Conservation (phyloP, 1,140 invertebrate species). For the Phocides pigmalion region DNA sequence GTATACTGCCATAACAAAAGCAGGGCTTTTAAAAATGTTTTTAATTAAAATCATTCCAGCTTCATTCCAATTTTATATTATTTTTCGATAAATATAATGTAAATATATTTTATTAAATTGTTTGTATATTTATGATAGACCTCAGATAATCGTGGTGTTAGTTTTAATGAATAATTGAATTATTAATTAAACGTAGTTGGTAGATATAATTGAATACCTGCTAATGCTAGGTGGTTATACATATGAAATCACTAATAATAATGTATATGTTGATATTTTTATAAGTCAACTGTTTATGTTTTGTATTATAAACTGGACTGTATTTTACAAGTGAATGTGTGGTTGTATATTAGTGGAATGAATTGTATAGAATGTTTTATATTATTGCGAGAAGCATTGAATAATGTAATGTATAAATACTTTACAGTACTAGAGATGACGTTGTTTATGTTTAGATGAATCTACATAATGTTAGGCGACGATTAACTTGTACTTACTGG, state of each 20-base stretch:
- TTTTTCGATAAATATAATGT: constrained; percentile 54
- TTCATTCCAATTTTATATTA: constrained; percentile 50
- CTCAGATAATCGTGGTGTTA: constrained; percentile 52
- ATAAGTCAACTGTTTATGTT: constrained; percentile 61
- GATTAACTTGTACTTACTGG: constrained; percentile 32
- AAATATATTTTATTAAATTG: constrained; percentile 65
- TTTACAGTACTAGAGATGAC: constrained; percentile 31
- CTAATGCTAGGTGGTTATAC: too few species aligned
- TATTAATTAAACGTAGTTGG: too few species aligned
- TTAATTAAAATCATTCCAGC: constrained; percentile 48
- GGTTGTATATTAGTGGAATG: constrained; percentile 52
- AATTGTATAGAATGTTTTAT: constrained; percentile 62
- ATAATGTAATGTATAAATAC: constrained; percentile 39
- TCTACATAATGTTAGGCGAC: constrained; percentile 27
- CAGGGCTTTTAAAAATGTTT: constrained; percentile 50
- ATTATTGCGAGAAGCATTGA: constrained; percentile 24
- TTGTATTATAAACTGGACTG: constrained; percentile 74
- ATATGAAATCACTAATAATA: constrained; percentile 36
- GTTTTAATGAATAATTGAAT: constrained; percentile 37
- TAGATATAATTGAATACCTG: too few species aligned
- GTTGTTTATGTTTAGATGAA: constrained; percentile 37
- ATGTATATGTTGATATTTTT: constrained; percentile 48
- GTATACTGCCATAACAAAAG: constrained; percentile 63
- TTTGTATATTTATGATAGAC: constrained; percentile 76
- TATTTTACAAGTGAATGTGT: constrained; percentile 58